Conservation (phyloP, 2,113 vertebrate species). For the Colistium nudipinnis region DNA sequence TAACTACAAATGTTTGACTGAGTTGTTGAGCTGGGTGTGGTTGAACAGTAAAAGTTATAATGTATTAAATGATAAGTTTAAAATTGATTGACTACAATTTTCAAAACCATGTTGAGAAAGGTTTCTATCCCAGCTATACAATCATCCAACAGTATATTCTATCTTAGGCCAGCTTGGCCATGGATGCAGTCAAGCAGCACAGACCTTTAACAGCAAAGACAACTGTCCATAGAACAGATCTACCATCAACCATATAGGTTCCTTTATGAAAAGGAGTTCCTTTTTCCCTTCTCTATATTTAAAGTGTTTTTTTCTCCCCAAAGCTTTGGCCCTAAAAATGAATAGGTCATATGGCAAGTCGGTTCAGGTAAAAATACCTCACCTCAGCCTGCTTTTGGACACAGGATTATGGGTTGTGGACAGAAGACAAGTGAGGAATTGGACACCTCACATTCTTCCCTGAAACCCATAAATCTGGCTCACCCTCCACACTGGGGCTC, state of each 20-base stretch:
- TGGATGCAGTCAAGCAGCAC: background rate
- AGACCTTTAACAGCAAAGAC: background rate
- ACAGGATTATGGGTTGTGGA: constrained; percentile 51
- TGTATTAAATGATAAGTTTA: constrained; percentile 15
- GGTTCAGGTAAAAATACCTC: constrained; percentile 29
- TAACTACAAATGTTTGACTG: constrained; percentile 39
- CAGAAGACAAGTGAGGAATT: constrained; percentile 70
- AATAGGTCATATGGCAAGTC: constrained; percentile 22
- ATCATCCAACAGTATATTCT: background rate
- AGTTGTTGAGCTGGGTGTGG: constrained; percentile 41
- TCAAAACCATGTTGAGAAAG: too few relatives aligned
- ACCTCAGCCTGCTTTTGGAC: constrained; percentile 1
- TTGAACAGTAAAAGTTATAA: constrained; percentile 10
- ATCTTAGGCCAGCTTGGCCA: background rate
- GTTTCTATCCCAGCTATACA: too few relatives aligned
- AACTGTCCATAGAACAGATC: background rate
- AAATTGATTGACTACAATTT: too few relatives aligned
- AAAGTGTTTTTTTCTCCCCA: constrained; percentile 2
- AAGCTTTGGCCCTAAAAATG: constrained; percentile 12
- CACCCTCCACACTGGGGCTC: constrained; percentile 52
- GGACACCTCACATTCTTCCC: constrained; percentile 70
- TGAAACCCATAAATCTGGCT: constrained; percentile 64
- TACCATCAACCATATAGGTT: too few relatives aligned
- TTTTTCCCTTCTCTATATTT: background rate
- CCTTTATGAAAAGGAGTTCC: background rate